Percentiles rank a stretch among this genome's conserved stretches.
Evolutionary conservation across 2,797 vertebrate genomes (phyloP).

Genomic region (Rhadinocentrus ornatus): DNA sequence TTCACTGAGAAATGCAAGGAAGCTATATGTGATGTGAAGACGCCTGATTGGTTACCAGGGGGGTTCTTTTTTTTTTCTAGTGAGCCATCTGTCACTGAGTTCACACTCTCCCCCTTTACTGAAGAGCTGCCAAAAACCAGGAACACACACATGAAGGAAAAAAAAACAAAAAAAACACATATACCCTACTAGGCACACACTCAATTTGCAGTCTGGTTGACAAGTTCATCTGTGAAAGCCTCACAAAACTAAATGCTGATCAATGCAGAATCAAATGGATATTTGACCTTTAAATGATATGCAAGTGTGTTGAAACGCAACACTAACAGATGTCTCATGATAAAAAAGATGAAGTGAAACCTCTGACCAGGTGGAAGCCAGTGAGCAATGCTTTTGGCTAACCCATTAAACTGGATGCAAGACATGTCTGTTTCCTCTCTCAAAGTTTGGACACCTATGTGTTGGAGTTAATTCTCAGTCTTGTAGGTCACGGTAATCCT

Average conservation of each 20-base stretch:
- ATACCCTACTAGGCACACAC: conserved; percentile 40
- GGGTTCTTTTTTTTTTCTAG: conserved; percentile 58
- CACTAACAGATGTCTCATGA: not conserved
- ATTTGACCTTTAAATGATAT: conserved; percentile 13
- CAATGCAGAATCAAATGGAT: not conserved
- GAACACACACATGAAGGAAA: conserved; percentile 33
- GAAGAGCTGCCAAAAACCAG: conserved; percentile 62
- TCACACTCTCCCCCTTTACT: conserved; percentile 72
- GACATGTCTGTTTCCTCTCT: not conserved
- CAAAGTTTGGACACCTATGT: too few species aligned
- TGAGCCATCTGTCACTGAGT: conserved; percentile 78
- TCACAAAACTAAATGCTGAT: conserved; percentile 7
- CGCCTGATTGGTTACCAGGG: conserved; percentile 65
- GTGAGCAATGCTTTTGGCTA: not conserved
- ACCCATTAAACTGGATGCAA: not conserved
- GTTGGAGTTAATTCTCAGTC: not conserved
- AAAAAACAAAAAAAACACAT: conserved; percentile 39
- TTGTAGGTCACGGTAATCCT: not conserved
- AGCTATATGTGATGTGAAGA: conserved; percentile 49
- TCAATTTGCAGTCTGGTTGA: conserved; percentile 44
- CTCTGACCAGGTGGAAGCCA: not conserved
- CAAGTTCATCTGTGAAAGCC: conserved; percentile 49
- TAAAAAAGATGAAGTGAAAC: not conserved
- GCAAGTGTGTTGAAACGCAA: not conserved
- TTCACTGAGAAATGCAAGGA: conserved; percentile 37